These are phyloP conservation scores for Sebastes goodei DNA, from an alignment of 2,797 vertebrate genomes.

Conservation along the genomic window DNA sequence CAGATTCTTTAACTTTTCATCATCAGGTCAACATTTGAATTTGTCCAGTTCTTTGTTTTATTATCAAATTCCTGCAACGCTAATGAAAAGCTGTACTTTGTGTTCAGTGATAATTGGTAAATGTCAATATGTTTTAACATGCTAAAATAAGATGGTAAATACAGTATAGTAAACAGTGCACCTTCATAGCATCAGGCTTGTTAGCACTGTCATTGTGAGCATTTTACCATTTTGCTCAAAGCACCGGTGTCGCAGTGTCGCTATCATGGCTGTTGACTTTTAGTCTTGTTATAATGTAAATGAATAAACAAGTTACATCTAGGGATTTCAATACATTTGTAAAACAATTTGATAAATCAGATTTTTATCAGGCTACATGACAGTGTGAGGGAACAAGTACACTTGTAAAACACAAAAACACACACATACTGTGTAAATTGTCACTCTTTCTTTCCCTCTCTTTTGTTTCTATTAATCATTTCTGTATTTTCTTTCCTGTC, in stretches of 20 bases:
- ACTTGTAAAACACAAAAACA: background rate
- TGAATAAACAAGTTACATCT: too few species aligned
- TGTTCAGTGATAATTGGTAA: background rate
- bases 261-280: too few species aligned
- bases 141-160: background rate
- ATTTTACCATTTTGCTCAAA: too few species aligned
- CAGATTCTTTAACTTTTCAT: background rate
- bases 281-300: too few species aligned
- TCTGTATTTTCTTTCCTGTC: background rate
- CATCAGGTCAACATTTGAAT: background rate
- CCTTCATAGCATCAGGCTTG: background rate
- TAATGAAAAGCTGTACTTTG: background rate
- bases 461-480: background rate
- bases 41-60: background rate
- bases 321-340: too few species aligned
- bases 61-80: background rate
- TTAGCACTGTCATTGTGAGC: too few species aligned
- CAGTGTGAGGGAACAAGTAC: background rate
- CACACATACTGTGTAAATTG: background rate
- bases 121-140: background rate
- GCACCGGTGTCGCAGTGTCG: too few species aligned
- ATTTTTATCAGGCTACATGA: background rate
- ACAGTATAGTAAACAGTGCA: background rate
- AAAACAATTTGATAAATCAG: background rate
- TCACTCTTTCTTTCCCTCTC: background rate